A percentile compares a stretch with the other conserved stretches of the same genome.
These are phyloP conservation scores for Myotis davidii DNA, from an alignment of 2,113 vertebrate genomes.

Conservation along the genomic window DNA sequence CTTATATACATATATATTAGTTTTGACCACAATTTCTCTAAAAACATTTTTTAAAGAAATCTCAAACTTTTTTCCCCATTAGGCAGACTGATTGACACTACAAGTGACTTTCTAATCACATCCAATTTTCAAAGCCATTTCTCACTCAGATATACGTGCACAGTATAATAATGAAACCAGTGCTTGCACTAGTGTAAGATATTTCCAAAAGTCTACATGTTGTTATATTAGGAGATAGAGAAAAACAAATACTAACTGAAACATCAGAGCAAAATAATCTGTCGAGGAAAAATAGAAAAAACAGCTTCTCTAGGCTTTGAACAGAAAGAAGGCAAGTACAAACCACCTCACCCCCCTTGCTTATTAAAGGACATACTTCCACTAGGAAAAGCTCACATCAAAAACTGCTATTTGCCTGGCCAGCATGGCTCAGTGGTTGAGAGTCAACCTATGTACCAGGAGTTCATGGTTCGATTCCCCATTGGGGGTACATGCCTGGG, in stretches of 20 bases:
- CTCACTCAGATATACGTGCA: not conserved
- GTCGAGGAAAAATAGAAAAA: not conserved
- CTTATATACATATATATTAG: not conserved
- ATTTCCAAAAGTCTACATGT: not conserved
- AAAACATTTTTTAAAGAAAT: not conserved
- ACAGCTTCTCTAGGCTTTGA: not conserved
- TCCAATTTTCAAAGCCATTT: not conserved
- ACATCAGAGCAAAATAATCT: not conserved
- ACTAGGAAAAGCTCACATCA: not conserved
- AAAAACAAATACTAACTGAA: not conserved
- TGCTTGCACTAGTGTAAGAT: not conserved
- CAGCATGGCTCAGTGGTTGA: too few relatives aligned
- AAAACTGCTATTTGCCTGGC: not conserved
- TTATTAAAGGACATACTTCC: not conserved
- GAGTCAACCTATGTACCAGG: too few relatives aligned
- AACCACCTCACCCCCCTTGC: not conserved
- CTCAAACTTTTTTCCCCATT: not conserved
- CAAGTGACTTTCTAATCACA: not conserved
- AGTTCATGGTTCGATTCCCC: too few relatives aligned
- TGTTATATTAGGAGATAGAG: not conserved
- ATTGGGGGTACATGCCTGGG: too few relatives aligned
- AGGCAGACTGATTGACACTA: not conserved
- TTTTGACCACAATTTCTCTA: not conserved
- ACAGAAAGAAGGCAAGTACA: not conserved
- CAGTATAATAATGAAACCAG: not conserved